These are phyloP conservation scores for Oryzias curvinotus DNA, from an alignment of 2,113 vertebrate species.

Conservation along the genomic window DNA sequence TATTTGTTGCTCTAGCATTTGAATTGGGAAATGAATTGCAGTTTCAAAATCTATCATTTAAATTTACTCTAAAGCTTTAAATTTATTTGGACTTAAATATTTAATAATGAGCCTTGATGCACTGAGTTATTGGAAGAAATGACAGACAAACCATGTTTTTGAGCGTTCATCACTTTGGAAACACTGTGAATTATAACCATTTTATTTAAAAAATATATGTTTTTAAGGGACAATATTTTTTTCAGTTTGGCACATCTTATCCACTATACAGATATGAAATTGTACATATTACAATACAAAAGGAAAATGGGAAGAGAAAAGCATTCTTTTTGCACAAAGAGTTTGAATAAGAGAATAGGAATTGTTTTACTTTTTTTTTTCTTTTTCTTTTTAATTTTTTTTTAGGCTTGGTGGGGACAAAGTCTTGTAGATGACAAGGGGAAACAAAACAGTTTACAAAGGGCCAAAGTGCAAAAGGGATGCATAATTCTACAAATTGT, in stretches of 20 bases:
- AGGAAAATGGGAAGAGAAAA: constrained; percentile 73
- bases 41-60: too few relatives aligned
- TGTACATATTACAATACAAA: constrained; percentile 83
- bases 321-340: constrained; percentile 77
- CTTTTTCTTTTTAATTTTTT: not conserved
- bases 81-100: not conserved
- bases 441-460: constrained; percentile 75
- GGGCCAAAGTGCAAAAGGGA: constrained; percentile 77
- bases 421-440: constrained; percentile 65
- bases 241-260: constrained; percentile 79
- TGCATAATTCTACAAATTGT: constrained; percentile 76
- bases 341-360: constrained; percentile 54
- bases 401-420: constrained; percentile 59
- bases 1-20: too few relatives aligned
- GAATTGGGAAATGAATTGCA: too few relatives aligned
- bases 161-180: constrained; percentile 61
- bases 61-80: too few relatives aligned
- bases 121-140: constrained; percentile 17
- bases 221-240: constrained; percentile 68
- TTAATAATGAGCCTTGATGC: not conserved
- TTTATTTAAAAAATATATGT: constrained; percentile 85
- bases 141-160: constrained; percentile 50
- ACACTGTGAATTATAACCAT: constrained; percentile 74
- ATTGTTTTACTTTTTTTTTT: constrained; percentile 44
- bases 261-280: constrained; percentile 85